Evolutionary conservation across 2,888 invertebrate species (phyloP), one percentile per base, ranked within the genome.

Genomic region (Fragum sueziense): DNA sequence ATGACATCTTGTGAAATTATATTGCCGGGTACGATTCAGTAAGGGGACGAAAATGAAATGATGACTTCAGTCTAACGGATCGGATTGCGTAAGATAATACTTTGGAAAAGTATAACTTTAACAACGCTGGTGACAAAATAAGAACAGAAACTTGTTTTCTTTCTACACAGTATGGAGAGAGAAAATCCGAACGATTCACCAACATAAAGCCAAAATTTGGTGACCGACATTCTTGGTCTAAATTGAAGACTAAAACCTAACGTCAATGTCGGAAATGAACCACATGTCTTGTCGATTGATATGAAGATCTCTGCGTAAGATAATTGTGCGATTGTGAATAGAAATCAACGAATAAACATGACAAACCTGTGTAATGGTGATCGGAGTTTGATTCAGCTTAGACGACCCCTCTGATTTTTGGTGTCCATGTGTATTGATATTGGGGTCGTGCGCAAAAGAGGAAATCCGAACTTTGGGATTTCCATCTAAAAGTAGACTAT

Each of bases 381-480:
- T 14, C 4, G n/a, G 47, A n/a, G 47, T 9, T 47, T 6, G 37
- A 20, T 47, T 14, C 47, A 20, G 47, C 47, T 47, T n/a, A 47
- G 20, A 47, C 47, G 3, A 9, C n/a, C 62, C 37, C 34, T 34
- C 33, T 65, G 14, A 37, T 20, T n/a, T 22, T 22, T 11, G 29
- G 11, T 29, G 33, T 34, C n/a, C 34, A 52, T 54, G 54, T 34
- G 54, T 52, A n/a, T 47, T 52, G 14, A 34, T 51, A 33, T 27
- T 27, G 41, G 59, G 3, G 72, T 22, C 76, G 79, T 76, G 79
- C 76, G 79, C 79, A 79, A 79, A 79, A 65, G 47, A 62, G 54
- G 54, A 70, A 65, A 74, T 76, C 54, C 76, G 51, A 14, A n/a
- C 20, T 27, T 25, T 33, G 76, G 59, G 22, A 69, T 59, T 31